Conservation (phyloP, 2,888 invertebrate species). For the Clunio marinus region DNA sequence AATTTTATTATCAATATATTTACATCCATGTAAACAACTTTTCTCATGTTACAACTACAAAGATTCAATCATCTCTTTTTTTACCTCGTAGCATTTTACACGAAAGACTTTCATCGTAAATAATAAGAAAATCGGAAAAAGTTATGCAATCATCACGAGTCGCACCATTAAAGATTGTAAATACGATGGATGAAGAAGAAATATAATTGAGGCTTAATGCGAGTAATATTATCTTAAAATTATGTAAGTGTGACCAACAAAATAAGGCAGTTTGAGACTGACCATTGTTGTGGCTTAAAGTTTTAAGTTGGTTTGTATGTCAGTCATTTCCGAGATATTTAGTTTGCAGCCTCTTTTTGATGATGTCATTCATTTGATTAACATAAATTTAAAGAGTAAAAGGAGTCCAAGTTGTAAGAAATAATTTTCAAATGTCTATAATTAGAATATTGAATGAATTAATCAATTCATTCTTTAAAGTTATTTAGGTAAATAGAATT, state of each 20-base stretch:
- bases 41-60: too few species aligned
- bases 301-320: neutral
- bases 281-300: neutral
- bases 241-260: constrained; percentile 1
- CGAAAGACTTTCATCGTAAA: too few species aligned
- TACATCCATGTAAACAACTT: too few species aligned
- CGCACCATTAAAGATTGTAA: neutral
- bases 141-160: neutral
- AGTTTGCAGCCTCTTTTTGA: too few species aligned
- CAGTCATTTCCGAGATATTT: neutral
- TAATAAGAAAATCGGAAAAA: neutral
- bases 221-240: neutral
- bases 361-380: too few species aligned
- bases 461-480: too few species aligned
- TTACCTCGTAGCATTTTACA: neutral
- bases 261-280: neutral
- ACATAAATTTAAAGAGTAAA: too few species aligned
- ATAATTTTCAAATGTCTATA: too few species aligned
- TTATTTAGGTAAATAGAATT: too few species aligned
- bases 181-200: neutral
- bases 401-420: too few species aligned
- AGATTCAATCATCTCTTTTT: neutral
- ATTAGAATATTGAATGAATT: too few species aligned
- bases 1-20: too few species aligned
- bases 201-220: neutral